A percentile compares a stretch with the other conserved stretches of the same genome.
These are phyloP conservation scores for Drosophila baimaii DNA, from an alignment of 1,140 invertebrate genomes.

Conservation along the genomic window DNA sequence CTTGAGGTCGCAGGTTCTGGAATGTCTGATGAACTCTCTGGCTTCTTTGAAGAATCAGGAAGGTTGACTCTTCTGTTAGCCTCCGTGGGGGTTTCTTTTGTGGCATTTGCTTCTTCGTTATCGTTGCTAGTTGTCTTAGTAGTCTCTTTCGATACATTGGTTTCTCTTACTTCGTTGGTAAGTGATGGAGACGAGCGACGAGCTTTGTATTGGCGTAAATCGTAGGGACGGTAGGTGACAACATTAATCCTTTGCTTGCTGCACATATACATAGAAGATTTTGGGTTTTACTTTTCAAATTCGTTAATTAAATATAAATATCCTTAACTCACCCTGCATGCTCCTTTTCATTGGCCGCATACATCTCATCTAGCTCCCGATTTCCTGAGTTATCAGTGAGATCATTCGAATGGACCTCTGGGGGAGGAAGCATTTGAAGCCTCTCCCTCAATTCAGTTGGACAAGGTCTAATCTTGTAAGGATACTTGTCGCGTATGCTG, in stretches of 20 bases:
- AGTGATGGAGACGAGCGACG: not conserved
- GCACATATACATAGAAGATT: not conserved
- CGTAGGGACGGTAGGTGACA: constrained; percentile 11
- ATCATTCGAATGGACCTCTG: not conserved
- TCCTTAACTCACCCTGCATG: constrained; percentile 19
- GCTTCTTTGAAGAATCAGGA: not conserved
- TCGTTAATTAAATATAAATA: not conserved
- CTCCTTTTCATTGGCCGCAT: constrained; percentile 17
- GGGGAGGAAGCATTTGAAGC: constrained; percentile 16
- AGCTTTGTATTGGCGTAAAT: constrained; percentile 18
- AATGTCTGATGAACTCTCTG: not conserved
- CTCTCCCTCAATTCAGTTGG: constrained; percentile 5
- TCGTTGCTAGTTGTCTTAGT: not conserved
- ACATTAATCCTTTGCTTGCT: constrained; percentile 21
- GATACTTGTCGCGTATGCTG: constrained; percentile 38
- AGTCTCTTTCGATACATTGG: not conserved
- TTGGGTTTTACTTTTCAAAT: not conserved
- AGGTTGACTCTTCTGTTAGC: not conserved
- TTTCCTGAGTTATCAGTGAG: accelerated
- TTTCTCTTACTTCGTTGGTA: not conserved
- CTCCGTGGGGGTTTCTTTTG: not conserved
- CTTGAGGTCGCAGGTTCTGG: not conserved
- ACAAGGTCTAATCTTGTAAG: constrained; percentile 17
- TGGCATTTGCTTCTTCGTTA: not conserved
- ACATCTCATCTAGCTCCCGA: not conserved